Percentiles rank a stretch among this genome's conserved stretches.
phyloP scores from a whole-genome alignment of 2,797 vertebrate species.

The Paedocypris micromegethes region DNA sequence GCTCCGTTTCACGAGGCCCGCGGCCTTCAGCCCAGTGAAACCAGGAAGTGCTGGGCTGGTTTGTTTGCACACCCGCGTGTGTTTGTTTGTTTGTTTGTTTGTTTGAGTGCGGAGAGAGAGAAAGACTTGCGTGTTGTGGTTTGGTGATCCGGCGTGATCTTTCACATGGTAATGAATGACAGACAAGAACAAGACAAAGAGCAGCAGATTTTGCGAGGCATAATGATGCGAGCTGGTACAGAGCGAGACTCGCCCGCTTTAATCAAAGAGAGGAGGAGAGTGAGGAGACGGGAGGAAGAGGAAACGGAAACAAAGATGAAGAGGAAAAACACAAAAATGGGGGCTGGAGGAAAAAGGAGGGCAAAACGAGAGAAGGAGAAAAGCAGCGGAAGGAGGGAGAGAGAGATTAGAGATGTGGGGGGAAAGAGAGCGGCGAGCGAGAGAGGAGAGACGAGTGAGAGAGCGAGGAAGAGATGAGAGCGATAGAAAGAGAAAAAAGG shows the following conservation, averaged over 20 bases:
- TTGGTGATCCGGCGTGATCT: constrained; percentile 28
- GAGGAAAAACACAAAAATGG: constrained; percentile 12
- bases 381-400: no score
- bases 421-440: no score
- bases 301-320: constrained; percentile 20
- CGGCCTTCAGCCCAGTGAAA: constrained; percentile 12
- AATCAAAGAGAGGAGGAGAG: constrained; percentile 41
- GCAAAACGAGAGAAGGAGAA: neutral
- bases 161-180: constrained; percentile 36
- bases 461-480: no score
- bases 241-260: constrained; percentile 9
- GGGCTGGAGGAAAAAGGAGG: constrained; percentile 7
- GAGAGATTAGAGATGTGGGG: no score
- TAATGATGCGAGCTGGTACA: constrained; percentile 27
- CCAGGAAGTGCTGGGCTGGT: constrained; percentile 26
- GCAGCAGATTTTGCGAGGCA: constrained; percentile 35
- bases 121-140: constrained; percentile 16
- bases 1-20: constrained; percentile 24
- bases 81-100: constrained; percentile 28
- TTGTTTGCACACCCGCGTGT: constrained; percentile 17
- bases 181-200: constrained; percentile 40
- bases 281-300: neutral
- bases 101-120: constrained; percentile 28
- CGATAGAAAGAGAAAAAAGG: no score
- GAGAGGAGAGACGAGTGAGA: no score